These are phyloP conservation scores for Thera obeliscata DNA, from an alignment of 2,888 invertebrate genomes.

Conservation along the genomic window DNA sequence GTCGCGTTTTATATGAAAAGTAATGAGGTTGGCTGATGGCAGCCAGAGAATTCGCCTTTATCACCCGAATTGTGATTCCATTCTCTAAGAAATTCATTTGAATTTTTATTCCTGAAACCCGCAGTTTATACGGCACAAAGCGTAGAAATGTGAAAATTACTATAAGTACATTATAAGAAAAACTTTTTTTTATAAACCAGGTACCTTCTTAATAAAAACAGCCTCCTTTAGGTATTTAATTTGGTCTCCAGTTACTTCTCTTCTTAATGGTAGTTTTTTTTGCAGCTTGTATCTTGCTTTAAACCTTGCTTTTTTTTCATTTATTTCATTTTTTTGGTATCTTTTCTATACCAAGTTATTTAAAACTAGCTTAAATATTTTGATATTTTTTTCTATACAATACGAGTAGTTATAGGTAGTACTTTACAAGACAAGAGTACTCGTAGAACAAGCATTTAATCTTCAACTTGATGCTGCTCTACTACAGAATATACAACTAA, in stretches of 20 bases:
- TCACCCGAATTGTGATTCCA: slow-evolving; percentile 52
- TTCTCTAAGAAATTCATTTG: slow-evolving; percentile 54
- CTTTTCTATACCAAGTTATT: background rate
- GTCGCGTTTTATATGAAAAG: slow-evolving; percentile 62
- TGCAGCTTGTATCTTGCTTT: too few species aligned
- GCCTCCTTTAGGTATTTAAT: background rate
- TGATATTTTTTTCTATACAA: too few species aligned
- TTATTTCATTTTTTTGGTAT: too few species aligned
- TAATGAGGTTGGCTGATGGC: slow-evolving; percentile 64
- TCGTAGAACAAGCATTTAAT: too few species aligned
- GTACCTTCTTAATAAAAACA: background rate
- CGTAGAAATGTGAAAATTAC: slow-evolving; percentile 16
- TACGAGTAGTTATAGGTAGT: too few species aligned
- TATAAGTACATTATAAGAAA: background rate
- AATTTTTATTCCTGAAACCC: slow-evolving; percentile 46
- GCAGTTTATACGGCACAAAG: slow-evolving; percentile 20
- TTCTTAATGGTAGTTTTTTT: too few species aligned
- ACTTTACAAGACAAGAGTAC: too few species aligned
- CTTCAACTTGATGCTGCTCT: slow-evolving; percentile 5
- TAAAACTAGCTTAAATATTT: background rate
- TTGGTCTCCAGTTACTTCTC: too few species aligned
- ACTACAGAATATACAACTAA: slow-evolving; percentile 18
- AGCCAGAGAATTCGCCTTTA: slow-evolving; percentile 56
- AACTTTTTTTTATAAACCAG: background rate
- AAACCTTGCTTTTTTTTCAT: too few species aligned